These are phyloP conservation scores for Glaucomys volans DNA, from an alignment of 2,113 vertebrate species.

Conservation along the genomic window DNA sequence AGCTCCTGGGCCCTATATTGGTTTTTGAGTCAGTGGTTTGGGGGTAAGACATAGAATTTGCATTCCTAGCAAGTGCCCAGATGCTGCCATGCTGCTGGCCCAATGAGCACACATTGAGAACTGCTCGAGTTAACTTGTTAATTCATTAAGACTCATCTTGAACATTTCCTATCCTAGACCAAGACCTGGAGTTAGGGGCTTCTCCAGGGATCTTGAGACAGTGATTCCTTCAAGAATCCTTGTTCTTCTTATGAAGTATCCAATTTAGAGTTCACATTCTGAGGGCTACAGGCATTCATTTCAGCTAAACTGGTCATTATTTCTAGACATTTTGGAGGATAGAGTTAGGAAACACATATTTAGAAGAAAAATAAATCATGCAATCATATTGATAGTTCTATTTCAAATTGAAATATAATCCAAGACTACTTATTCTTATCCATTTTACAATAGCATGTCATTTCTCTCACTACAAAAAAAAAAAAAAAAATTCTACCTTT, in stretches of 20 bases:
- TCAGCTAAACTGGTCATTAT: background rate
- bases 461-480: background rate
- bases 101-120: background rate
- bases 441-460: background rate
- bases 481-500: no score
- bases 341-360: background rate
- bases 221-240: background rate
- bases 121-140: background rate
- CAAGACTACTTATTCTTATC: background rate
- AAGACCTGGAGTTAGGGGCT: background rate
- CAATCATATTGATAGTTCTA: background rate
- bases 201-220: background rate
- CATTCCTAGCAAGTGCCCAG: background rate
- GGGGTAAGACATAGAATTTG: background rate
- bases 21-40: background rate
- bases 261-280: background rate
- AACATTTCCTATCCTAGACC: background rate
- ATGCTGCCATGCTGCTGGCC: background rate
- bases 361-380: background rate
- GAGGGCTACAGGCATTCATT: background rate
- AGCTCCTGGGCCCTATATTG: background rate
- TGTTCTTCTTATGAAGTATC: background rate
- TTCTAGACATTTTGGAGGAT: slow-evolving; percentile 6
- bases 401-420: background rate
- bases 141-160: background rate